Conservation (phyloP, 2,797 vertebrate genomes). For the Enteromius treurensis region DNA sequence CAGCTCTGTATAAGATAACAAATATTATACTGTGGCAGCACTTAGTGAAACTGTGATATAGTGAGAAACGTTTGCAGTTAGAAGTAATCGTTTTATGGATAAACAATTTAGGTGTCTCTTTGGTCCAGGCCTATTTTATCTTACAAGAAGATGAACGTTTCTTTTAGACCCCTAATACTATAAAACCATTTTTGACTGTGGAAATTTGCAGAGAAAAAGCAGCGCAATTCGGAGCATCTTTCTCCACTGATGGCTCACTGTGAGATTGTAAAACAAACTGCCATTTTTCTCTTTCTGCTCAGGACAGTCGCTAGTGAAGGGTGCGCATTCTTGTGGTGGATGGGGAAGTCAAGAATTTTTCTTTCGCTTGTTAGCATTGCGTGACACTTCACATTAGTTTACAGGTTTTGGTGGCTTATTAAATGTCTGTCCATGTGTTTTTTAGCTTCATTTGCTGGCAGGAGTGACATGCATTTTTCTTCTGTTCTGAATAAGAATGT, state of each 20-base stretch:
- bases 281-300: neutral
- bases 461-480: conserved; percentile 9
- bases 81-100: neutral
- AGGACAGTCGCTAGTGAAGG: neutral
- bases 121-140: neutral
- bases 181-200: neutral
- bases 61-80: neutral
- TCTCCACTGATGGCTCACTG: neutral
- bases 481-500: neutral
- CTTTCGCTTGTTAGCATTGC: neutral
- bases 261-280: neutral
- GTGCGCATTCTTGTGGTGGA: neutral
- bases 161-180: neutral
- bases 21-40: neutral
- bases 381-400: conserved; percentile 3
- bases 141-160: neutral
- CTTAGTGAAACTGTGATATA: neutral
- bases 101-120: neutral
- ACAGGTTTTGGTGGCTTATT: conserved; percentile 4
- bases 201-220: neutral
- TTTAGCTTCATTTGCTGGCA: conserved; percentile 21
- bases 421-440: conserved; percentile 41
- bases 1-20: neutral
- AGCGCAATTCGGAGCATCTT: neutral
- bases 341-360: neutral